A percentile compares a stretch with the other conserved stretches of the same genome.
Evolutionary conservation across 2,797 vertebrate species (phyloP).

Genomic region (Thalassophryne amazonica): DNA sequence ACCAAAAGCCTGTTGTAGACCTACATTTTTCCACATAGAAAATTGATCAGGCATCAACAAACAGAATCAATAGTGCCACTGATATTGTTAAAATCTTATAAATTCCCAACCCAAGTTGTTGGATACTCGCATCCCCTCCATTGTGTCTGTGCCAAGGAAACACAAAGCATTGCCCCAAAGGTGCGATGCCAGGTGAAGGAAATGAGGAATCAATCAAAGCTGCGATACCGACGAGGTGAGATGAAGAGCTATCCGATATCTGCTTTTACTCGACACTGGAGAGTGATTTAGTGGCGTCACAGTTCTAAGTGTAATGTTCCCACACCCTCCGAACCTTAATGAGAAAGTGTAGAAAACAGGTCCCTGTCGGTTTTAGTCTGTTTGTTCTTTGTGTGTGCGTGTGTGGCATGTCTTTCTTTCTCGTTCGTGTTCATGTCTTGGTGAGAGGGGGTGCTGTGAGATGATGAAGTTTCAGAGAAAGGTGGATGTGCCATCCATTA

Average conservation of each 20-base stretch:
- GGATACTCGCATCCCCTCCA: constrained; percentile 10
- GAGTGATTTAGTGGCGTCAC: constrained; percentile 56
- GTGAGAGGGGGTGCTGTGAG: constrained; percentile 47
- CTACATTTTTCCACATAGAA: too few relatives aligned
- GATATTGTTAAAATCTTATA: too few relatives aligned
- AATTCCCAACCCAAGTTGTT: too few relatives aligned
- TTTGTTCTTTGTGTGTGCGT: constrained; percentile 30
- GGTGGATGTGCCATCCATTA: constrained; percentile 82
- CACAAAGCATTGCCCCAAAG: constrained; percentile 38
- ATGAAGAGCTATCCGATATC: constrained; percentile 48
- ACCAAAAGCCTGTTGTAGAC: too few relatives aligned
- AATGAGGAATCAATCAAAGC: constrained; percentile 61
- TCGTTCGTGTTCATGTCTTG: constrained; percentile 24
- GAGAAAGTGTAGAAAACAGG: constrained; percentile 46
- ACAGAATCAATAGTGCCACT: too few relatives aligned
- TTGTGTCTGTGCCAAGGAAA: constrained; percentile 26
- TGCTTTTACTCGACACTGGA: constrained; percentile 38
- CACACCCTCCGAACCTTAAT: constrained; percentile 51
- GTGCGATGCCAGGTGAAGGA: constrained; percentile 49
- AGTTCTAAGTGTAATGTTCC: constrained; percentile 50
- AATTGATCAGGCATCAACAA: too few relatives aligned
- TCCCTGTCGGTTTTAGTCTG: constrained; percentile 41
- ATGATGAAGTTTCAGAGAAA: constrained; percentile 80
- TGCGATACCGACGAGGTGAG: constrained; percentile 36
- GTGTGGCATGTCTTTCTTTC: constrained; percentile 47